Base-by-base conservation (phyloP, 2,888 invertebrate genomes). In the Ischnura elegans region DNA sequence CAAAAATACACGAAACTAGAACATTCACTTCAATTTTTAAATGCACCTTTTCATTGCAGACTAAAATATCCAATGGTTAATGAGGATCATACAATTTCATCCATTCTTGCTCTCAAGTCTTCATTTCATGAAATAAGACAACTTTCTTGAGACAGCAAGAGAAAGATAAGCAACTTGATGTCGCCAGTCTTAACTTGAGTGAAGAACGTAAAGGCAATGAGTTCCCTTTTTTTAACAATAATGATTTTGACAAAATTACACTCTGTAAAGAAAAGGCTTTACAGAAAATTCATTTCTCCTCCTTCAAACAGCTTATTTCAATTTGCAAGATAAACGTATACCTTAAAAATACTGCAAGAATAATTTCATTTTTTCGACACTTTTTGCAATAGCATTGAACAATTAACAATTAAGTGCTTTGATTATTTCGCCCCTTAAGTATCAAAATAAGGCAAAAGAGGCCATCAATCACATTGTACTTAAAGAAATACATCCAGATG, bases 21-120 rank as follows among this genome's bases (percentile, higher is more conserved):
- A 55, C 90, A 61, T 61, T n/a, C 25, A 61, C 61, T 90, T 25
- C 61, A 66, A 36, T 45, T 51, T n/a, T 66, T 90, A 43, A 25
- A 90, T 90, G 61, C 61, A 90, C 90, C 90, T 45, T 66, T 61
- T 90, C 61, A 4, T 51, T 42, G 61, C 61, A 90, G 66, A 43
- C 6, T 90, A 36, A 36, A 43, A 45, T 25, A 42, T 66, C 19
- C 16, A 43, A 16, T 76, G 76, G 76, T 76, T 36, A 76, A 36
- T 29, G 76, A 36, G 2, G 13, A 36, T 76, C 36, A 36, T 36
- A 8, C 25, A 21, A 66, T 45, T 61, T 90, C 61, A 55, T 66
- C 43, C 61, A 47, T 66, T 87, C 43, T 61, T 90, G 61, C 43
- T 61, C n/a, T 45, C 29, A 25, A n/a, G n/a, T 43, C 61, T 90